phyloP scores from a whole-genome alignment of 2,797 vertebrate species.

The Pipistrellus nathusii region DNA sequence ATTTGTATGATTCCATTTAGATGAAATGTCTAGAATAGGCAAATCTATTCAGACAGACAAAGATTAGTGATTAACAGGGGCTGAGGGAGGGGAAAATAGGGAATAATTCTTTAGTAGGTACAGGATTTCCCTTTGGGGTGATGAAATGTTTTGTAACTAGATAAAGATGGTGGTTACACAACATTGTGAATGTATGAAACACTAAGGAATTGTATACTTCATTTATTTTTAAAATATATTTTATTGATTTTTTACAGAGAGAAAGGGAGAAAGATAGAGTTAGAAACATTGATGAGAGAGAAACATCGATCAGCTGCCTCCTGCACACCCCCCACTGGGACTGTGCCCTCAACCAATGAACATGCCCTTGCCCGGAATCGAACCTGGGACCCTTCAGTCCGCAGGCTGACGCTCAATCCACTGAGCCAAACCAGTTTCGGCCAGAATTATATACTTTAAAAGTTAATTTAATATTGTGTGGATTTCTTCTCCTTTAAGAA shows the following conservation, averaged over 20 bases:
- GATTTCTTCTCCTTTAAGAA: neutral
- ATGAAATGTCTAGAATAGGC: neutral
- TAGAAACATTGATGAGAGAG: too few relatives aligned
- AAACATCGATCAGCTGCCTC: too few relatives aligned
- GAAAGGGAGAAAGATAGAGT: too few relatives aligned
- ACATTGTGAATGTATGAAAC: neutral
- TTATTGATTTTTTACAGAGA: too few relatives aligned
- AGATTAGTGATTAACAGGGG: neutral
- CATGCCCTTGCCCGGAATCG: too few relatives aligned
- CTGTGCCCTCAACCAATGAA: too few relatives aligned
- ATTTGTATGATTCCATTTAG: neutral
- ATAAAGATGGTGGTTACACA: neutral
- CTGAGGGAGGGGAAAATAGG: accelerated
- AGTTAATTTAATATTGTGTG: neutral
- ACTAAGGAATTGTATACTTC: neutral
- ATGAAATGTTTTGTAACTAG: neutral
- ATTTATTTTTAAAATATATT: too few relatives aligned
- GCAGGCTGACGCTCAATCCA: too few relatives aligned
- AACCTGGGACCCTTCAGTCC: too few relatives aligned
- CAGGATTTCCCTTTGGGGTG: neutral
- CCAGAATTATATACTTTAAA: neutral
- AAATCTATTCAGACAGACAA: neutral
- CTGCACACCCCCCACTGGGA: too few relatives aligned
- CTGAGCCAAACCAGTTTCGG: too few relatives aligned
- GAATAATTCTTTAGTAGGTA: neutral